Conservation (phyloP, 2,888 invertebrate genomes). For the Chrysolina haemoptera region DNA sequence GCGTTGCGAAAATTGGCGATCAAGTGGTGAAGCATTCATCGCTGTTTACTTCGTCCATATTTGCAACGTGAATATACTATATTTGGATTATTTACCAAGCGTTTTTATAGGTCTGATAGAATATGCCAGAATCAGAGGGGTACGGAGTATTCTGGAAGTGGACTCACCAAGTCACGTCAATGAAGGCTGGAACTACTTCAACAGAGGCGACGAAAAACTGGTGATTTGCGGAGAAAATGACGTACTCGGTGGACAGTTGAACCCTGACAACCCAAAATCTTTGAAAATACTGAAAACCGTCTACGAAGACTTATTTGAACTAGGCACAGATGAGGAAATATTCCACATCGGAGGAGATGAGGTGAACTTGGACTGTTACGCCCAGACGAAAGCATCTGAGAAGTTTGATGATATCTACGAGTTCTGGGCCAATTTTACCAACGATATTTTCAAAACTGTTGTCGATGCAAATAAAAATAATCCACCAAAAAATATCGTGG, state of each 20-base stretch:
- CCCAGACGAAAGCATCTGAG: conserved; percentile 61
- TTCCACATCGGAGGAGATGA: conserved; percentile 87
- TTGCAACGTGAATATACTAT: too few relatives aligned
- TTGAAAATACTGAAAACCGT: conserved; percentile 80
- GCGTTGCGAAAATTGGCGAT: too few relatives aligned
- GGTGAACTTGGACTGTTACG: conserved; percentile 84
- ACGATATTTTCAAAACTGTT: conserved; percentile 74
- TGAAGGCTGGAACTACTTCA: conserved; percentile 87
- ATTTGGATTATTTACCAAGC: too few relatives aligned
- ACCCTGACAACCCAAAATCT: conserved; percentile 82
- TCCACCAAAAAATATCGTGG: conserved; percentile 72
- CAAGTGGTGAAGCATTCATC: too few relatives aligned
- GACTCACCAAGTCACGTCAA: conserved; percentile 91
- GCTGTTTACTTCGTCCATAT: too few relatives aligned
- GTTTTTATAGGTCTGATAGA: conserved; percentile 73
- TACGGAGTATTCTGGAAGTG: conserved; percentile 88
- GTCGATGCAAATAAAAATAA: conserved; percentile 74
- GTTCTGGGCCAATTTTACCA: conserved; percentile 82
- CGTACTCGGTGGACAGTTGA: conserved; percentile 84
- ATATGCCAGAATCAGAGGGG: conserved; percentile 83
- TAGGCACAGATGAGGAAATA: conserved; percentile 82
- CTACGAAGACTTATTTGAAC: conserved; percentile 80
- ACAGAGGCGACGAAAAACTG: conserved; percentile 73
- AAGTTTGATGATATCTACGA: conserved; percentile 77
- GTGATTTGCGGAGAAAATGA: conserved; percentile 83